These are phyloP conservation scores for Marmota flaviventris DNA, from an alignment of 2,113 vertebrate species.

Conservation along the genomic window DNA sequence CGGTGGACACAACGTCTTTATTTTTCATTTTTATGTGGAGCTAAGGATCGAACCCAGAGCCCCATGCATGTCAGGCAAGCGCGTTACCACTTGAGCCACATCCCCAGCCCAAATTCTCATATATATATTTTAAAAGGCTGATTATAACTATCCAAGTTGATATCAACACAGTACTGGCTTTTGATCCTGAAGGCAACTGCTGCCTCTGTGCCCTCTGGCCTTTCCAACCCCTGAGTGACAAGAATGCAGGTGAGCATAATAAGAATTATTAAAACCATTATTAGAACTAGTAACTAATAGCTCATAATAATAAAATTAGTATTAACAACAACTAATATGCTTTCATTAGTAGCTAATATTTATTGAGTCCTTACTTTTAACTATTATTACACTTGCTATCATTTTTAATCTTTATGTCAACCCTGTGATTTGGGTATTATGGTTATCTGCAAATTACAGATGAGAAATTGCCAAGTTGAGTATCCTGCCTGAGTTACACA, in stretches of 20 bases:
- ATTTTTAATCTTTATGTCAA: background rate
- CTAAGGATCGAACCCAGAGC: too few relatives aligned
- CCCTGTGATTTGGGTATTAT: background rate
- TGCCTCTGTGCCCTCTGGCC: background rate
- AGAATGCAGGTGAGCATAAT: background rate
- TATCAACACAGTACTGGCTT: background rate
- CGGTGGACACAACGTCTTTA: too few relatives aligned
- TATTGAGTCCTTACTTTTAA: conserved; percentile 33
- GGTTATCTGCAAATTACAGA: background rate
- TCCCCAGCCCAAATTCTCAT: too few relatives aligned
- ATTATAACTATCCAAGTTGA: background rate
- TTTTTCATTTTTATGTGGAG: too few relatives aligned
- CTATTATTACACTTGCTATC: background rate
- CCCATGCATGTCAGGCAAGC: too few relatives aligned
- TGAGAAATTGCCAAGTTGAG: background rate
- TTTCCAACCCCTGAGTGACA: background rate
- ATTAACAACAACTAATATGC: background rate
- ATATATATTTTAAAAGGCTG: background rate
- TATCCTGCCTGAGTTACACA: background rate
- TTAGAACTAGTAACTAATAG: background rate
- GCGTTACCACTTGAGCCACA: too few relatives aligned
- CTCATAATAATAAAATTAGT: background rate
- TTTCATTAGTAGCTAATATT: background rate
- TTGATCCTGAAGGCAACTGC: background rate
- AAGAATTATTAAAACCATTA: background rate